Base-by-base conservation (phyloP, 2,888 invertebrate genomes). In the Sphaerophoria taeniata region DNA sequence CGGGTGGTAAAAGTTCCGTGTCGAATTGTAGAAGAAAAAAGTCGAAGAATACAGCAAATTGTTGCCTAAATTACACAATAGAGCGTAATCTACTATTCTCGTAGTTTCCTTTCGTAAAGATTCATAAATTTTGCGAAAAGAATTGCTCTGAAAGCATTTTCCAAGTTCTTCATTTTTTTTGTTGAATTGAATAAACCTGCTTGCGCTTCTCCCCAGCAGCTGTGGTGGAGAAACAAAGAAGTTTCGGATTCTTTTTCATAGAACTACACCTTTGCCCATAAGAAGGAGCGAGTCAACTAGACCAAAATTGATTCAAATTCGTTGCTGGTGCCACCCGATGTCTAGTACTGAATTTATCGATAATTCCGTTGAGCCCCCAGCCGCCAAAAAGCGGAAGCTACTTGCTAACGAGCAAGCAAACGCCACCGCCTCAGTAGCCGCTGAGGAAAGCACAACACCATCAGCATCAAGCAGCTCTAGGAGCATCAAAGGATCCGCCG, bases 331-430 rank as follows among this genome's bases (percentile, higher is more conserved):
- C 86, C 86, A 72, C 85, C 96, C 96, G 96, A 97, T 97, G 97
- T 97, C 96, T 96, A 96, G 96, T 96, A 96, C 96, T 95, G 96
- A 96, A 95, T 95, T 95, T 94, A 95, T 95, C 94, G 96, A 96
- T 94, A 96, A 95, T 95, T 96, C 96, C 95, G 96, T 96, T 95
- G 96, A 96, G 95, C 96, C 96, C 94, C 96, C 97, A 94, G 95
- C 96, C 93, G 95, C 96, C 93, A 97, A 97, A 94, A 97, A 96
- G 95, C 96, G 97, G 95, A 96, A 96, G 95, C 94, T 95, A 83
- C 88, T 88, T 82, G 78, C 87, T 45, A 87, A 75, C 80, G 74
- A 84, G 77, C 77, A 75, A 87, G 87, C 87, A 74, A 85, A 87
- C 87, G 78, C 87, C 73, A 79, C 86, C 84, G 82, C 79, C 74